Evolutionary conservation across 2,113 vertebrate genomes (phyloP), one percentile per base, ranked within the genome.

Genomic region (Catharus fuscescens): DNA sequence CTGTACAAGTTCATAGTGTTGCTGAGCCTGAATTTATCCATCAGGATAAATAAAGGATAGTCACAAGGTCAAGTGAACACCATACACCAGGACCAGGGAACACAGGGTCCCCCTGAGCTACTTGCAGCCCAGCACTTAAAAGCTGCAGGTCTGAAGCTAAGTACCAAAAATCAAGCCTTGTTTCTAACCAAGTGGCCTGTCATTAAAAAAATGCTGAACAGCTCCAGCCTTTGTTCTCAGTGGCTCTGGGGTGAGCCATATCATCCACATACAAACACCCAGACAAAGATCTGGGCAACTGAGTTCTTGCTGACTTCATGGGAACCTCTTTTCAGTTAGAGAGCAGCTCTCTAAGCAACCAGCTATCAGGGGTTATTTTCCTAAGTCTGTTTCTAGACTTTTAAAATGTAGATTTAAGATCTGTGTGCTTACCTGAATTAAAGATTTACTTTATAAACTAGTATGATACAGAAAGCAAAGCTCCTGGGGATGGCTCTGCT

Each of bases 101-200:
- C 0, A 0, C 7, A 7, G 11, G 60, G 56, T 56, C 47, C 57
- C 73, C 56, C 9, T 42, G 50, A 92, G 73, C 84, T 80, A 17
- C 56, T 45, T 53, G 28, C 59, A 94, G 85, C 66, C 71, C 85
- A 76, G 71, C 74, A 20, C 50, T 77, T 54, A 24, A 19, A 42
- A 42, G 29, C 70, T 54, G 88, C 64, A 80, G 47, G 29, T 74
- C 76, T 87, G 89, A 91, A 34, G 71, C 47, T 5, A 93, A 88
- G 94, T 94, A 95, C 87, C 95, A 95, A 61, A 93, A 86, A 7
- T 9, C 76, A 73, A 83, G 60, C 64, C 79, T 54, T 47, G 52
- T 57, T 54, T 29, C 64, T 80, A 57, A 48, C 12, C 2, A 56
- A 11, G 84, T 40, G n/a, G 77, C 80, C 86, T 66, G 7, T 50